Base-by-base conservation (phyloP, 2,797 vertebrate genomes). In the Neomorphus geoffroyi region DNA sequence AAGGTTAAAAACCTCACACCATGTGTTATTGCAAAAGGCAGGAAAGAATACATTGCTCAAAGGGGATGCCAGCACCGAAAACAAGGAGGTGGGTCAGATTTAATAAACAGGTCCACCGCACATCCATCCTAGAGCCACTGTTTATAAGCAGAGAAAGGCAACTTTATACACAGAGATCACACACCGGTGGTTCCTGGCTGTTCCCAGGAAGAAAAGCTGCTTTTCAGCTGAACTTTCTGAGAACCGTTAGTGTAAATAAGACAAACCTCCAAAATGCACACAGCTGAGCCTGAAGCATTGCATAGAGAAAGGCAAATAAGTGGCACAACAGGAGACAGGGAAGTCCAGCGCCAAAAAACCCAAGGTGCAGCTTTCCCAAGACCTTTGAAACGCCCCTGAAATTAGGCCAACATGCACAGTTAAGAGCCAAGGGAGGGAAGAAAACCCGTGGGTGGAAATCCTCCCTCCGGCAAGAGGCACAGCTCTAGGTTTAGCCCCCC, bases 131-230 rank as follows among this genome's bases (percentile, higher is more conserved):
- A 48, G 27, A 62, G 91, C 81, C 84, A 84, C 90, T 83, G 90
- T 95, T 97, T 96, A 95, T 93, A 97, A 92, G 95, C 41, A 93
- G 66, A 94, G 86, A 92, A 96, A 96, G 94, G 75, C 73, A 95
- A 95, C 92, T 97, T 95, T 94, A 97, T 92, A 96, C 61, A 95
- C 71, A 82, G 91, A 94, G 92, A 71, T 96, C 66, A 60, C 62
- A 73, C 45, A 64, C 79, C 61, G 65, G 81, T 37, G 43, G 70
- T 71, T 90, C 90, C 90, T 87, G 91, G 39, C 82, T 85, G 80
- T 81, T 89, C 89, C 94, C 86, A 65, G 88, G 77, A 93, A 86
- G 56, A 95, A 96, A 95, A 94, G 83, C 67, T 83, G 77, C 77
- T 94, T 95, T 97, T 92, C 85, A 96, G 91, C 74, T 88, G 77